Percentiles rank a stretch among this genome's conserved stretches.
These are phyloP conservation scores for Cyanistes caeruleus DNA, from an alignment of 2,113 vertebrate species.

Conservation along the genomic window DNA sequence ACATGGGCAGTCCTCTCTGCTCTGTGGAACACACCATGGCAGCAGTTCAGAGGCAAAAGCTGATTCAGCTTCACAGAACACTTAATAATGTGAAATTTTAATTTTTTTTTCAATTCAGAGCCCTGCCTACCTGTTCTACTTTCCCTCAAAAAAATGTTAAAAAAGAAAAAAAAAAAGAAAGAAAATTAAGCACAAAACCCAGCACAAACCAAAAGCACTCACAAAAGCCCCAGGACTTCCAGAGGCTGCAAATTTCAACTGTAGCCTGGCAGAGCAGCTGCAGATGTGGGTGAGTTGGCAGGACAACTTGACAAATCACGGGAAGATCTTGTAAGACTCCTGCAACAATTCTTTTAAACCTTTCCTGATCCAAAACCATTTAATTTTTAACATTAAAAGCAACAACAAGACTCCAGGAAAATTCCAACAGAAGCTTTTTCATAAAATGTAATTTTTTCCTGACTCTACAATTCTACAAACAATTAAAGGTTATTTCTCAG, in stretches of 20 bases:
- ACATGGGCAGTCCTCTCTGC: neutral
- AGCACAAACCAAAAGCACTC: neutral
- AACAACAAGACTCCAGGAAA: neutral
- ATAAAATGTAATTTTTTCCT: neutral
- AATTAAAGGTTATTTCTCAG: neutral
- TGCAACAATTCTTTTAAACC: neutral
- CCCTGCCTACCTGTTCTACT: neutral
- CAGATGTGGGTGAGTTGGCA: neutral
- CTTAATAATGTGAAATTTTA: neutral
- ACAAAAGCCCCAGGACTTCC: neutral
- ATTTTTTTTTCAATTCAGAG: neutral
- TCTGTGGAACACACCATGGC: neutral
- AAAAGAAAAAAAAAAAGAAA: neutral
- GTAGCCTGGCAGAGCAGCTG: neutral
- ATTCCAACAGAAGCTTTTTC: neutral
- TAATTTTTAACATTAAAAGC: neutral
- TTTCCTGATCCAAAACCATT: neutral
- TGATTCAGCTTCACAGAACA: neutral
- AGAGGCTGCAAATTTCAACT: neutral
- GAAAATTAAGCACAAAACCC: rapidly evolving
- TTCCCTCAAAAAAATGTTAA: too few species aligned
- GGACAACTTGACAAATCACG: neutral
- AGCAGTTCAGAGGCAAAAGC: neutral
- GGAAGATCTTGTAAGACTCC: neutral
- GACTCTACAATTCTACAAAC: neutral